Conservation (phyloP, 2,797 vertebrate species). For the Cyprinodon diabolis region DNA sequence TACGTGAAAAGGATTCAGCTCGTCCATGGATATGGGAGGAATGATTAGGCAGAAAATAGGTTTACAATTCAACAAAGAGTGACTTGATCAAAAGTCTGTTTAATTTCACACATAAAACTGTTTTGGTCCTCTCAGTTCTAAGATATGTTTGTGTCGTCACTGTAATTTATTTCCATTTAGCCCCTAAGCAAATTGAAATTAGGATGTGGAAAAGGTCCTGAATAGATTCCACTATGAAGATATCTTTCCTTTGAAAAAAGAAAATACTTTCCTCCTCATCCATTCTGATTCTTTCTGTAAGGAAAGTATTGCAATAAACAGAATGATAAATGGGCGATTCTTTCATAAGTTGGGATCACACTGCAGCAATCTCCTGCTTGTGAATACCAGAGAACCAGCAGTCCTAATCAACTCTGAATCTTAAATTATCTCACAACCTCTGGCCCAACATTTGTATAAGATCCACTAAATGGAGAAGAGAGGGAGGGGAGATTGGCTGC, state of each 20-base stretch:
- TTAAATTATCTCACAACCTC: constrained; percentile 26
- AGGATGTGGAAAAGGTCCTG: neutral
- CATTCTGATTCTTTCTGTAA: neutral
- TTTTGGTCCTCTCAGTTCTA: too few relatives aligned
- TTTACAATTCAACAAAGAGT: too few relatives aligned
- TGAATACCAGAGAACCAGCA: constrained; percentile 29
- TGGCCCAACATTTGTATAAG: constrained; percentile 24
- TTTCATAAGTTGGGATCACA: neutral
- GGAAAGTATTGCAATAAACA: neutral
- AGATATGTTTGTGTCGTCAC: neutral
- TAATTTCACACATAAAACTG: too few relatives aligned
- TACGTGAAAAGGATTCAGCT: too few relatives aligned
- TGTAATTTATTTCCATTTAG: neutral
- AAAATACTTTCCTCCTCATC: neutral
- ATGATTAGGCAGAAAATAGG: too few relatives aligned
- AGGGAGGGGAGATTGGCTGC: constrained; percentile 18
- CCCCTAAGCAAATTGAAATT: neutral
- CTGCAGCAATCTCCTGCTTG: constrained; percentile 5
- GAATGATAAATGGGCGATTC: constrained; percentile 1
- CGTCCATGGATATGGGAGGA: too few relatives aligned
- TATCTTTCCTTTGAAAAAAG: neutral
- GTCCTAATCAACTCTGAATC: constrained; percentile 44
- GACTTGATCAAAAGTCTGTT: too few relatives aligned
- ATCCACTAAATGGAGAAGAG: constrained; percentile 18
- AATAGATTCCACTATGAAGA: neutral